phyloP scores from a whole-genome alignment of 2,113 vertebrate genomes.

The Vidua chalybeata region DNA sequence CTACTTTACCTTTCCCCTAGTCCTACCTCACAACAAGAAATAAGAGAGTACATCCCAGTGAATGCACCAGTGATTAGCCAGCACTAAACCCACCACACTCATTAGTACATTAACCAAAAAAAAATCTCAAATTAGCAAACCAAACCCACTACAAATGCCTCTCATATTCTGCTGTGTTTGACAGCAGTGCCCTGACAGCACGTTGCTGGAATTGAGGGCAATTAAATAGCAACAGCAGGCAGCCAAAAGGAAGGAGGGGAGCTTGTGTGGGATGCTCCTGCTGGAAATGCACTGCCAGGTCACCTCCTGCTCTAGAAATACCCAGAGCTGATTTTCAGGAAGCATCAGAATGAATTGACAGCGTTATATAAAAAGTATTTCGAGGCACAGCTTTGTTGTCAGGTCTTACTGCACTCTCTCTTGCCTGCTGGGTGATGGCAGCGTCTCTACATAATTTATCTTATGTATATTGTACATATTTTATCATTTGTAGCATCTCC shows the following conservation, averaged over 20 bases:
- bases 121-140: not conserved
- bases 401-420: not conserved
- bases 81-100: not conserved
- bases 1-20: not conserved
- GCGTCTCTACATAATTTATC: not conserved
- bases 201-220: not conserved
- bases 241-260: not conserved
- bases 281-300: not conserved
- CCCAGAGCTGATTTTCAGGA: not conserved
- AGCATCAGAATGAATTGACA: not conserved
- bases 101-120: not conserved
- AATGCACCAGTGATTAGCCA: not conserved
- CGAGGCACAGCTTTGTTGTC: not conserved
- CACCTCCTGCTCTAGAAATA: not conserved
- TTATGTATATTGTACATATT: not conserved
- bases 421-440: not conserved
- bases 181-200: not conserved
- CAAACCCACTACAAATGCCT: not conserved
- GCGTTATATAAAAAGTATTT: not conserved
- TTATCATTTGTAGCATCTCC: not conserved
- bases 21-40: not conserved
- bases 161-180: not conserved
- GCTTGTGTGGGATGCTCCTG: not conserved
- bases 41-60: not conserved
- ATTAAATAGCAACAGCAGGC: not conserved